Evolutionary conservation across 2,797 vertebrate species (phyloP), one percentile per base, ranked within the genome.

Genomic region (Natrix natrix): DNA sequence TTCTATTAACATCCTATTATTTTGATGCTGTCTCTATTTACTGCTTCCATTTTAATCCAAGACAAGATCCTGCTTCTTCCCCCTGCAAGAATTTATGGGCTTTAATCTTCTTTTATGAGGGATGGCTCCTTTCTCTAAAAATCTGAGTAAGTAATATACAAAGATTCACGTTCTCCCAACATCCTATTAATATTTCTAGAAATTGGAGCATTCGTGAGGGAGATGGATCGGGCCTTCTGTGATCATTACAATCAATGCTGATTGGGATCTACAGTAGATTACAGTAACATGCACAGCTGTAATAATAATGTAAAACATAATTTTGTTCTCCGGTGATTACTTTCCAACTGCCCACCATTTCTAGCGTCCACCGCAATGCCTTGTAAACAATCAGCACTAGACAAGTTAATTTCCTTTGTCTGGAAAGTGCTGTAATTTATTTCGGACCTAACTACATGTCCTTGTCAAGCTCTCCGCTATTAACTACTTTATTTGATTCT

Each of bases 81-180:
- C 96, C 95, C 60, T 97, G 96, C 95, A 96, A 95, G 96, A 96
- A 97, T 97, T 97, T 97, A 97, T 97, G 96, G 92, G 93, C 96
- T 97, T 97, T 97, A 97, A 97, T 97, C 96, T 97, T 97, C 96
- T 97, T 97, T 97, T 97, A 97, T 95, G 96, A 94, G 95, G 93
- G 95, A 96, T 96, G 92, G 96, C 96, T 97, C 94, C 95, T 97
- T 97, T 96, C 95, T 95, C 95, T 91, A 97, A 92, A 63, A 96
- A 96, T 95, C 86, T 87, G 94, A 97, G 94, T 95, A 97, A 97
- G 96, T 97, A 95, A 97, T 95, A 93, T 97, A 94, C 93, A 95
- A 92, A 93, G 93, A 95, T 96, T 97, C 96, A 95, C 7, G 94
- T 95, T 97, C 96, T 90, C 95, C 95, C 94, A 86, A 90, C 87